Evolutionary conservation across 2,888 invertebrate species (phyloP), one percentile per base, ranked within the genome.

Genomic region (Andrena praecox): DNA sequence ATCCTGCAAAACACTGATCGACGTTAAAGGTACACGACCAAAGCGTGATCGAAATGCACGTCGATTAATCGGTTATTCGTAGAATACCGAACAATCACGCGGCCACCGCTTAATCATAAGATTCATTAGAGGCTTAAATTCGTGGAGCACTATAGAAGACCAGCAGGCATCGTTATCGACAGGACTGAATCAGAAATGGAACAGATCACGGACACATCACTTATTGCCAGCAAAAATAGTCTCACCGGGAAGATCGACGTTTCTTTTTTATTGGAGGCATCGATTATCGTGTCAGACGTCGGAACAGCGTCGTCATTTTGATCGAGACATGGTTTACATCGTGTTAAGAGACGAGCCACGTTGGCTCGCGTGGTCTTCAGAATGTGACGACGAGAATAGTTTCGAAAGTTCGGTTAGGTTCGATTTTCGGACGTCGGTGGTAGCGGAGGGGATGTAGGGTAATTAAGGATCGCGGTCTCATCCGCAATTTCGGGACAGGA

Each of bases 401-500:
- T 63, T 12, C 35, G 42, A 24, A 63, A 63, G 24, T 42, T 63
- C 10, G 27, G 12, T 63, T 42, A 42, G 24, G 27, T 42, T 42
- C 63, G 35, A 56, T 33, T 33, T 29, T 67, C 66, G 27, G 31
- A 67, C 8, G n/a, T 12, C 16, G 16, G 16, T 0, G 52, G n/a
- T n/a, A 54, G 29, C 56, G 33, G 29, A 56, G 35, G 24, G 2
- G 16, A 16, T 42, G 42, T 42, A 42, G 12, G 48, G 66, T 74
- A 74, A 74, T 74, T 74, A 74, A 35, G 31, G 50, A 59, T 24
- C 66, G 67, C 56, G 67, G 56, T 60, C 59, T 67, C 48, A 29
- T 66, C 67, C 66, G 48, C 59, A 50, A 67, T 59, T 74, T 66
- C 59, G 74, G 59, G 66, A 59, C 69, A 60, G 74, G 64, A 63